A percentile compares a stretch with the other conserved stretches of the same genome.
Evolutionary conservation across 1,140 invertebrate genomes (phyloP).

Genomic region (Megalonaias nervosa): DNA sequence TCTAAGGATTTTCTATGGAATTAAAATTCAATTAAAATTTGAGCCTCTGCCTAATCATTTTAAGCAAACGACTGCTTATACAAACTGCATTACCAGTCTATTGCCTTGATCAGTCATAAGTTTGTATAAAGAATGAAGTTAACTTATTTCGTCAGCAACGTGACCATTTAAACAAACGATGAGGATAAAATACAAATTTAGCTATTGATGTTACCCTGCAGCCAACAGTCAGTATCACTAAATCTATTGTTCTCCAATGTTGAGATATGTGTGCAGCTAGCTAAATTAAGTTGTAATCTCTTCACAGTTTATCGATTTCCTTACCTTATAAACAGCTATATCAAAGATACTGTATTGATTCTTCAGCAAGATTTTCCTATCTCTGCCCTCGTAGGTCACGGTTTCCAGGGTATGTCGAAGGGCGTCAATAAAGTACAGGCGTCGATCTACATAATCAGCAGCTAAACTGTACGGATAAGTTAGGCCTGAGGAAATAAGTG

Average conservation of each 20-base stretch:
- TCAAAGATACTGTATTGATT: neutral
- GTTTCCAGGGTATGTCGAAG: constrained; percentile 12
- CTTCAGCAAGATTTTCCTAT: constrained; percentile 2
- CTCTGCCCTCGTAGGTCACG: constrained; percentile 6
- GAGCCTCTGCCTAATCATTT: too few relatives aligned
- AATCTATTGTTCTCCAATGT: neutral
- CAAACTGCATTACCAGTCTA: too few relatives aligned
- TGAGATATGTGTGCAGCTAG: neutral
- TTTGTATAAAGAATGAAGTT: too few relatives aligned
- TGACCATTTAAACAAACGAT: too few relatives aligned
- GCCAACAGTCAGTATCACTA: neutral
- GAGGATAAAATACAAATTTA: too few relatives aligned
- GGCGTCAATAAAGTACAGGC: constrained; percentile 4
- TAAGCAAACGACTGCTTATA: too few relatives aligned
- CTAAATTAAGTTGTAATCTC: neutral
- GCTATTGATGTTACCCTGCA: too few relatives aligned
- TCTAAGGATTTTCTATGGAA: too few relatives aligned
- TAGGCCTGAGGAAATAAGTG: constrained; percentile 13
- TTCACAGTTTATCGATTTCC: neutral
- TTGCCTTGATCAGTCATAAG: too few relatives aligned
- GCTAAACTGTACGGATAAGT: constrained; percentile 1
- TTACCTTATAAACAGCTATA: constrained; percentile 13
- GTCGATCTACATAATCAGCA: neutral
- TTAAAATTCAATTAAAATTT: too few relatives aligned
- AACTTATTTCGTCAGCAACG: too few relatives aligned